Conservation (phyloP, 2,888 invertebrate genomes). For the Brachylomia viminalis region DNA sequence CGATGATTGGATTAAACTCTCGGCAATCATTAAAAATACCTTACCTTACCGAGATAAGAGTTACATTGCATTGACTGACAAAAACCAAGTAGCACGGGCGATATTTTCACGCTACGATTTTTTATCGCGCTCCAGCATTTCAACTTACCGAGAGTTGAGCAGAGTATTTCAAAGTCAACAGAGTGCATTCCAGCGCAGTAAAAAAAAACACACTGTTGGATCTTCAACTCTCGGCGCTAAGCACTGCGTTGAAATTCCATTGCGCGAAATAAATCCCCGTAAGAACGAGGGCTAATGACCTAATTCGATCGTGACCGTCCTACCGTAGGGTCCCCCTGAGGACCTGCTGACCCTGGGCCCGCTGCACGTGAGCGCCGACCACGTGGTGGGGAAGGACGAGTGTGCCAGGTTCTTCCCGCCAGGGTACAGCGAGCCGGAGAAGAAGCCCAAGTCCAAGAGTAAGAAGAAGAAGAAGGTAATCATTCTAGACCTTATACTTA, state of each 20-base stretch:
- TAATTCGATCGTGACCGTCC: neutral
- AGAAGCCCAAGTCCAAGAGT: slow-evolving; percentile 82
- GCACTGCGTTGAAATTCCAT: neutral
- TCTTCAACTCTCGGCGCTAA: no score
- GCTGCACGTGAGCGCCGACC: slow-evolving; percentile 92
- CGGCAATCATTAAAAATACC: neutral
- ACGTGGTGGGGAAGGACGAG: slow-evolving; percentile 91
- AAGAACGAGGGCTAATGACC: neutral
- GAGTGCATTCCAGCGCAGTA: neutral
- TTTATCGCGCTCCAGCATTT: neutral
- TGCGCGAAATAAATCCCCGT: neutral
- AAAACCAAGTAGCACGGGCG: neutral
- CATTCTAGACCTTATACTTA: neutral
- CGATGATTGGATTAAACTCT: neutral
- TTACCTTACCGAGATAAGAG: neutral
- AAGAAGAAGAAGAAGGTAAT: slow-evolving; percentile 90
- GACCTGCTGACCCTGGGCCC: slow-evolving; percentile 92
- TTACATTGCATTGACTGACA: neutral
- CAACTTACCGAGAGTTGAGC: neutral
- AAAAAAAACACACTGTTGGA: neutral
- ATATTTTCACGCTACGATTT: neutral
- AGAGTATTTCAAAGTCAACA: neutral
- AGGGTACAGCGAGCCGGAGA: slow-evolving; percentile 90
- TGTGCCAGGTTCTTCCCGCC: slow-evolving; percentile 93
- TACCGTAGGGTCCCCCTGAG: slow-evolving; percentile 89